A percentile compares a stretch with the other conserved stretches of the same genome.
phyloP scores from a whole-genome alignment of 1,140 invertebrate genomes.

The Oppia nitens region DNA sequence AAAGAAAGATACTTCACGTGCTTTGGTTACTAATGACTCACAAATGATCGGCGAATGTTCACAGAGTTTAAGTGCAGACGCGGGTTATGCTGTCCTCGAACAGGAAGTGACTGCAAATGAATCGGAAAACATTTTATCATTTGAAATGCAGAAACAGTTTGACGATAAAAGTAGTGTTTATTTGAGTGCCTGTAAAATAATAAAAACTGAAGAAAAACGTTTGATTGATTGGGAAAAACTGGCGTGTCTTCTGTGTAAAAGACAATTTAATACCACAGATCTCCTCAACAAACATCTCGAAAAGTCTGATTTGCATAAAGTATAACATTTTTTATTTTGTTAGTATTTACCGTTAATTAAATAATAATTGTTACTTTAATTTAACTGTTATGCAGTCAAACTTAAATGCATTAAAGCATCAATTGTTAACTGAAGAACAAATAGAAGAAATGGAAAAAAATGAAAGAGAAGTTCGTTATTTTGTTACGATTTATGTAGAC shows the following conservation, averaged over 20 bases:
- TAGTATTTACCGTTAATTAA: too few relatives aligned
- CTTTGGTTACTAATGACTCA: constrained; percentile 33
- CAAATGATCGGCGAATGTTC: constrained; percentile 26
- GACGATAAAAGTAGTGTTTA: not conserved
- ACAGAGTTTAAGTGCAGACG: constrained; percentile 45
- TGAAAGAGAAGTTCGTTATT: constrained; percentile 28
- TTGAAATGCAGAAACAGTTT: not conserved
- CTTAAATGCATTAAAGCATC: constrained; percentile 19
- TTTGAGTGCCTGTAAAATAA: constrained; percentile 22
- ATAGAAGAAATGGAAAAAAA: constrained; percentile 34
- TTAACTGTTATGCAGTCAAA: too few relatives aligned
- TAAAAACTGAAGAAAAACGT: constrained; percentile 32
- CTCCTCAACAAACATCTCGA: constrained; percentile 76
- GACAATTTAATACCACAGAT: constrained; percentile 78
- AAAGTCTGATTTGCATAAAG: constrained; percentile 83
- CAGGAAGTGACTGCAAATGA: constrained; percentile 31
- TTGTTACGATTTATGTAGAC: constrained; percentile 1
- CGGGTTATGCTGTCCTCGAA: constrained; percentile 71
- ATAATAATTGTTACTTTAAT: not conserved
- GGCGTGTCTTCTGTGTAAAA: constrained; percentile 85
- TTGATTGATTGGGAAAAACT: constrained; percentile 72
- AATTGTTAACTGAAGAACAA: constrained; percentile 24
- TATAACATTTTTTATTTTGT: constrained; percentile 13
- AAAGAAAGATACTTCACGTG: constrained; percentile 70
- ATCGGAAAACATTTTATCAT: not conserved